Conservation (phyloP, 1,140 invertebrate genomes). For the Andricus grossulariae region DNA sequence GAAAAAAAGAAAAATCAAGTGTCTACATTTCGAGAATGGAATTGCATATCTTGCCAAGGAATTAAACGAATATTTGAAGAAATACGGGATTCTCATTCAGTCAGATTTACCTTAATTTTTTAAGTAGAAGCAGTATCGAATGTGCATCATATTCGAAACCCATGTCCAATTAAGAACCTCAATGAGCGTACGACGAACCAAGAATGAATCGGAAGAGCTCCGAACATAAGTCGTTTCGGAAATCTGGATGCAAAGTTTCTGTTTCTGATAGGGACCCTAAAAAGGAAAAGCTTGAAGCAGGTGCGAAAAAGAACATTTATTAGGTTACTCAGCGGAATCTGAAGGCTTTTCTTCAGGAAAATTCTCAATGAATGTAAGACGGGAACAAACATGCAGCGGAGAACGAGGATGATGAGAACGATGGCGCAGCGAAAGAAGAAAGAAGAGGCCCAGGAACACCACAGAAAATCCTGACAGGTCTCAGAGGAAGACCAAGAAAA, state of each 20-base stretch:
- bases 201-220: background rate
- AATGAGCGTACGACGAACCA: background rate
- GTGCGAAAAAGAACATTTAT: no score
- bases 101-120: background rate
- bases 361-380: background rate
- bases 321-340: no score
- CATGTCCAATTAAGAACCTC: background rate
- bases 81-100: background rate
- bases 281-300: background rate
- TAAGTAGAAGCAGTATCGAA: no score
- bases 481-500: slow-evolving; percentile 23
- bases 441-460: background rate
- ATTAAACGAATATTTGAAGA: background rate
- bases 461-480: background rate
- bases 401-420: background rate
- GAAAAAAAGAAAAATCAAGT: background rate
- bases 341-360: background rate
- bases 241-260: background rate
- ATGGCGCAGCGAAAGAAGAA: background rate
- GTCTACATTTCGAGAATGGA: background rate
- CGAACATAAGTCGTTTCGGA: background rate
- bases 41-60: background rate
- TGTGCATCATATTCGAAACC: background rate
- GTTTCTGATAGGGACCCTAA: background rate
- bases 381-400: background rate